Conservation (phyloP, 2,797 vertebrate species). For the Chaunax sp. region DNA sequence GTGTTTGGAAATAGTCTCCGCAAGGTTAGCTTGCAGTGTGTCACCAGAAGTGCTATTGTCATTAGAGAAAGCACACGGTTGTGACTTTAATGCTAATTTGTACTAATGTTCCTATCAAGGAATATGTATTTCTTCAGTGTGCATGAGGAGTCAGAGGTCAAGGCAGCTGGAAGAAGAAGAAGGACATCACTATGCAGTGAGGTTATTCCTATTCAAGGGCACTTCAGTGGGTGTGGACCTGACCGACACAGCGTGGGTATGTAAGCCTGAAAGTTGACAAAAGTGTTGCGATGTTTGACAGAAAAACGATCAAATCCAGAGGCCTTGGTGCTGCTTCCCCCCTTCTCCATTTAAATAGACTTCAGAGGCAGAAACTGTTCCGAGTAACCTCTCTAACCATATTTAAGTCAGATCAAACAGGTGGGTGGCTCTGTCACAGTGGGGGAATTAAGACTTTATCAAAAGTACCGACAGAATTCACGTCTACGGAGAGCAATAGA, state of each 20-base stretch:
- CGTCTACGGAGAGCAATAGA: constrained; percentile 35
- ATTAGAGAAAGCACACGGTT: not conserved
- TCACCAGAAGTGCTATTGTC: not conserved
- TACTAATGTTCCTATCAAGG: not conserved
- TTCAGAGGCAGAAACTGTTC: constrained; percentile 62
- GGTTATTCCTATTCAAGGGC: not conserved
- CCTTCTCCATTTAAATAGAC: constrained; percentile 10
- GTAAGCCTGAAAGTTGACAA: not conserved
- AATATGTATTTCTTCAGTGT: not conserved
- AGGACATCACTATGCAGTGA: no score
- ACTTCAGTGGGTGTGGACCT: no score
- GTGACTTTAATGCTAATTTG: not conserved
- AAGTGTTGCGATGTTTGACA: not conserved
- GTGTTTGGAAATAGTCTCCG: no score
- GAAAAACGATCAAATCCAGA: not conserved
- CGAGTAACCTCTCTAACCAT: constrained; percentile 20
- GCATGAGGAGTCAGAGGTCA: constrained; percentile 10
- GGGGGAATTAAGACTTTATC: constrained; percentile 62
- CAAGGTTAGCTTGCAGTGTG: constrained; percentile 36
- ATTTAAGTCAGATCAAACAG: constrained; percentile 63
- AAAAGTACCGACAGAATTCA: constrained; percentile 53
- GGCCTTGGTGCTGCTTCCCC: not conserved
- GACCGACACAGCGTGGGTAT: not conserved
- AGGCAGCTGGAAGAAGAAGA: not conserved
- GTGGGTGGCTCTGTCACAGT: constrained; percentile 43